phyloP scores from a whole-genome alignment of 2,888 invertebrate genomes.

The Drosophila longiperda region DNA sequence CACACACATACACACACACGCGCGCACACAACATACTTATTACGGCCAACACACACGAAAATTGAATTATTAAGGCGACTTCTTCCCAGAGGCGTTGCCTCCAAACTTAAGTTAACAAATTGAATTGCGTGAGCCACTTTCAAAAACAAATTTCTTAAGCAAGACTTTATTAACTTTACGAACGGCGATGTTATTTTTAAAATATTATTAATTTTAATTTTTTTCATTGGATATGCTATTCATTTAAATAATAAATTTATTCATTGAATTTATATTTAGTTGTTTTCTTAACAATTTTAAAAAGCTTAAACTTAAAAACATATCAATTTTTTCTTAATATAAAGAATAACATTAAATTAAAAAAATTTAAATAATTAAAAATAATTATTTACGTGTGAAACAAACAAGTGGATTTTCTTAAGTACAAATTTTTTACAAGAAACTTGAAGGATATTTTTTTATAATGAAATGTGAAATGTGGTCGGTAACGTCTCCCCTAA shows the following conservation, averaged over 20 bases:
- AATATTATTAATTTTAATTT: background rate
- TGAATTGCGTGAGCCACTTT: constrained; percentile 58
- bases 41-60: constrained; percentile 67
- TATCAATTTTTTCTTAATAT: background rate
- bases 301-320: background rate
- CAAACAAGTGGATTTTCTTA: background rate
- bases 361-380: background rate
- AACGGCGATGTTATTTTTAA: background rate
- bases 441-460: no score
- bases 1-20: constrained; percentile 43
- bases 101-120: constrained; percentile 35
- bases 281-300: no score
- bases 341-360: background rate
- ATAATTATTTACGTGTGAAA: background rate
- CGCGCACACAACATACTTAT: constrained; percentile 17
- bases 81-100: constrained; percentile 63
- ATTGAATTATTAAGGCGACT: constrained; percentile 74
- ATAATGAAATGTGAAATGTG: background rate
- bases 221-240: background rate
- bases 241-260: no score
- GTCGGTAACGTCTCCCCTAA: background rate
- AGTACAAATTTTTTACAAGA: background rate
- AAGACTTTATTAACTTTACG: background rate
- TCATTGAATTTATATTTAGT: no score
- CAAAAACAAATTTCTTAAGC: constrained; percentile 4